Evolutionary conservation across 2,888 invertebrate species (phyloP), one percentile per base, ranked within the genome.

Genomic region (Camptogramma bilineatum): DNA sequence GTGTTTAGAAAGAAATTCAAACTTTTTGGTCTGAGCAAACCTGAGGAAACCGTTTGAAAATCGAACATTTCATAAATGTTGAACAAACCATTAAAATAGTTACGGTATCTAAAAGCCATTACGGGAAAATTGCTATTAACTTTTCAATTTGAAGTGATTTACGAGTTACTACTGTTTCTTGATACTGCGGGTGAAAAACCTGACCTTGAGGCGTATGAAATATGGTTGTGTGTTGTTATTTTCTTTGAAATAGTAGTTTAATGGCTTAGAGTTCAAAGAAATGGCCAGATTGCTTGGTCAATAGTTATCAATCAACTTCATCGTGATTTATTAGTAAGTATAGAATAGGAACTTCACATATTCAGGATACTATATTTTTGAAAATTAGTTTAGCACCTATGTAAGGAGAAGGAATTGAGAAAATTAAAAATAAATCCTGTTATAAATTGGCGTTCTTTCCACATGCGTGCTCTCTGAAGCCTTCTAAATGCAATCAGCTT

Each of bases 401-500:
- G 34, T 34, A 34, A 9, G 46, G 9, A 46, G 8, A 17, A 46
- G n/a, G n/a, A 3, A 10, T 47, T 18, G 31, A 31, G 18, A 34
- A 13, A 52, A 28, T 28, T 17, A 13, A 28, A 46, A 53, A 21
- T n/a, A 28, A 17, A 55, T n/a, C 7, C 31, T 10, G 34, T 47
- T 19, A 13, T 63, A 63, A 72, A 73, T 75, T 69, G 16, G 44
- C 71, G 68, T 65, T 53, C 56, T 64, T 62, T 69, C 65, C 59
- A 70, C 71, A 69, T 71, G 75, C 72, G 71, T 64, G 71, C 52
- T 70, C 64, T 39, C 63, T 60, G 79, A 80, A 80, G 68, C 80
- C 81, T 67, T 78, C 69, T 60, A 66, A 60, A 59, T 54, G 69
- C 62, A 71, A 78, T 75, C 76, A 74, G 73, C 68, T 79, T 75